Evolutionary conservation across 2,113 vertebrate species (phyloP), one percentile per base, ranked within the genome.

Genomic region (Nothobranchius furzeri): DNA sequence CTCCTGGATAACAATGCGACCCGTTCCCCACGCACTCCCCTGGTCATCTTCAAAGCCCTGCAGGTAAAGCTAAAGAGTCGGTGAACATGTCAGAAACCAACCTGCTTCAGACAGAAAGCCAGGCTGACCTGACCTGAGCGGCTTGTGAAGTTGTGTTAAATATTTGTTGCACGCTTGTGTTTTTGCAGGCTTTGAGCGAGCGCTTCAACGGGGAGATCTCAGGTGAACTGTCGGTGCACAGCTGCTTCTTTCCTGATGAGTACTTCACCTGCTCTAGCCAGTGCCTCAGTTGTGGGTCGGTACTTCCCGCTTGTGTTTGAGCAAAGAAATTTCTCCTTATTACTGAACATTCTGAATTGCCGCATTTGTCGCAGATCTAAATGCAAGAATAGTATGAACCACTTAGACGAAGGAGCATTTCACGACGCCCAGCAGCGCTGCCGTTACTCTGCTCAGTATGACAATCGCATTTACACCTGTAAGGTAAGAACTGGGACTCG

Each of bases 341-440:
- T 49, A 5, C 51, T 75, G 37, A 69, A 12, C 37, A 10, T 45
- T 67, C 20, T 49, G 15, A 35, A 13, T 8, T 56, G 9, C 45
- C 8, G 13, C 2, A 61, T 30, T 64, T 48, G 2, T 62, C 60
- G 11, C 73, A 99, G 98, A 58, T 95, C 93, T 66, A 95, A 97
- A 73, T 99, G 98, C 90, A 97, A 95, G 89, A 98, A 97, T 92
- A 98, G 98, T 85, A 99, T 99, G 96, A 99, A 99, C 85, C 98
- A 99, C 59, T 90, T 94, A 56, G 94, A 93, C 71, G 97, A 99
- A 88, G 96, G 94, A 37, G 78, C 95, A 61, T 89, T 82, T 81
- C 98, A 99, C 0, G 95, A 97, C 77, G 94, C 96, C 40, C 95
- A 93, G 84, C 95, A 93, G 68, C 97, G 97, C 56, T 99, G 98